Base-by-base conservation (phyloP, 2,797 vertebrate genomes). In the Aplochiton taeniatus region DNA sequence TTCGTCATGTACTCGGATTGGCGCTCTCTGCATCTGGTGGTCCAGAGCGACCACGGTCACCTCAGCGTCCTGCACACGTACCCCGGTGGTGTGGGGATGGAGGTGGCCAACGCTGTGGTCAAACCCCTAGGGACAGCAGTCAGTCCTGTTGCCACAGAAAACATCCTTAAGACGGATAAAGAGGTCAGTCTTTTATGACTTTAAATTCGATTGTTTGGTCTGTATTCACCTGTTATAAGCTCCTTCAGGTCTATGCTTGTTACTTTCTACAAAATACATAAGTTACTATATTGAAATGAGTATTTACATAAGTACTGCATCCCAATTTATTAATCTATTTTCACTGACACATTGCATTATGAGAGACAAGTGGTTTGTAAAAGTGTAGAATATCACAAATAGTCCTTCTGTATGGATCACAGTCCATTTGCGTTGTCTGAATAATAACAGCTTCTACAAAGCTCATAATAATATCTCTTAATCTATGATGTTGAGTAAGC, bases 1-100 rank as follows among this genome's bases (percentile, higher is more conserved):
- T 43, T 80, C 93, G 95, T 85, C 81, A 98, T 98, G 96, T 98
- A 97, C 92, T 97, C 96, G 6, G 96, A 98, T 90, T 98, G 96
- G 96, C 94, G 96, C 86, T 98, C 96, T 43, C 92, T 98, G 87
- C 96, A 98, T 87, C 85, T 97, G 85, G 93, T 97, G 81, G 94
- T 98, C 87, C 95, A 96, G 74, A 96, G 96, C 88, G 96, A 98
- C 90, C 95, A 95, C 84, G 95, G 96, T 61, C 95, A 96, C 80
- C 94, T 95, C 80, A 98, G 96, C 41, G 96, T 98, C 18, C 91
- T 98, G 82, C 96, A 98, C 86, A 93, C 94, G 82, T 98, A 96
- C 78, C 96, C 96, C 60, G 92, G 94, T 65, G 94, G 61, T 0
- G 96, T 98, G 82, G 96, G 96, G 52, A 95, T 94, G 41, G 96